Evolutionary conservation across 2,797 vertebrate species (phyloP), one percentile per base, ranked within the genome.

Genomic region (Microcaecilia unicolor): DNA sequence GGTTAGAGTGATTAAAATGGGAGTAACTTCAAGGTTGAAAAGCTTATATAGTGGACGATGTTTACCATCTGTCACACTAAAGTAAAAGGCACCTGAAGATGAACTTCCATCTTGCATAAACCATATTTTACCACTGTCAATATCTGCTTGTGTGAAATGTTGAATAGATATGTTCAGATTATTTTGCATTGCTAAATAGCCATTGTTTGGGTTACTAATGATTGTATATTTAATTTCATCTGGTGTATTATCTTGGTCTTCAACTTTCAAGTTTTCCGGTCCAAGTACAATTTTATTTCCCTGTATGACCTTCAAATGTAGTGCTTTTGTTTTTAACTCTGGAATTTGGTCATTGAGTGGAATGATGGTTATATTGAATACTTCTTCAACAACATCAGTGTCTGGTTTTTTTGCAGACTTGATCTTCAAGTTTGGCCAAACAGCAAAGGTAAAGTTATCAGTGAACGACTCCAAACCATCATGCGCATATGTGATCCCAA

Each of bases 1-100:
- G 39, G 84, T 59, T 4, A 97, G 38, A 8, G 69, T 78, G 58
- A 94, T 67, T 6, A 69, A 36, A 3, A 90, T 62, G 24, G 89
- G 76, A 22, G 57, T 66, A 18, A 96, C 88, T 22, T 96, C 87
- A 21, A 93, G 54, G 52, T 84, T 88, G 37, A 97, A 97, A 1
- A 91, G 80, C 67, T 92, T 96, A 65, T 90, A 95, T 32, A 94
- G 66, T 2, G 92, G 91, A 34, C 70, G 70, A 40, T 93, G 92
- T 33, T 85, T 76, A n/a, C 91, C 89, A 20, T 93, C 91, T 1
- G 81, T 90, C 42, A 93, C 88, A 3, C 86, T 93, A 36, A 98
- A 93, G 70, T 93, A 96, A 57, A 99, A 97, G 3, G 81, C 84
- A 2, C 88, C 89, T 3, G 91, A 90, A 9, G 51, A 64, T 2